A percentile compares a stretch with the other conserved stretches of the same genome.
These are phyloP conservation scores for Aviceda subcristata DNA, from an alignment of 2,113 vertebrate genomes.

Conservation along the genomic window DNA sequence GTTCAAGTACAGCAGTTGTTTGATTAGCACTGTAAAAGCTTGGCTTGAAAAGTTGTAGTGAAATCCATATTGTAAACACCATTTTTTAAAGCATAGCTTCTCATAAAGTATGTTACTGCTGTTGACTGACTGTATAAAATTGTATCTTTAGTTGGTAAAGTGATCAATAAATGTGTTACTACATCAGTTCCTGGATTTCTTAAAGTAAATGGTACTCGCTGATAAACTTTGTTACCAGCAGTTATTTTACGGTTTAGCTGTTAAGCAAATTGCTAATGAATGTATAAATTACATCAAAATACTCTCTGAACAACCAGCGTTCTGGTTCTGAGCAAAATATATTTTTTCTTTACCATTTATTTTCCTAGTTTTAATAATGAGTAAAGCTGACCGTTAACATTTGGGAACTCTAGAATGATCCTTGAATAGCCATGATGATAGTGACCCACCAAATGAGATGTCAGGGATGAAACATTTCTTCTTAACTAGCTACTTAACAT, in stretches of 20 bases:
- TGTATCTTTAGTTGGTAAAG: conserved; percentile 65
- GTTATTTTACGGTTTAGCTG: neutral
- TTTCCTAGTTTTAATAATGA: neutral
- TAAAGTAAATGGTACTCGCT: neutral
- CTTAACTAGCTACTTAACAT: neutral
- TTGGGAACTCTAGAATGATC: neutral
- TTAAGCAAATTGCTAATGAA: neutral
- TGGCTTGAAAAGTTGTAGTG: conserved; percentile 40
- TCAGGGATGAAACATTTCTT: neutral
- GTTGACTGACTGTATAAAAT: conserved; percentile 55
- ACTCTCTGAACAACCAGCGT: neutral
- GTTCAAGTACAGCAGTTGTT: conserved; percentile 27
- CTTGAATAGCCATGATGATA: neutral
- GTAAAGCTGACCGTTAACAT: neutral
- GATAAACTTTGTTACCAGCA: neutral
- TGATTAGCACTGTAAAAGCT: conserved; percentile 45
- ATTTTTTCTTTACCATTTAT: neutral
- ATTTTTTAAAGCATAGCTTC: conserved; percentile 37
- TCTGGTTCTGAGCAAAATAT: neutral
- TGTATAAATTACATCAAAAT: neutral
- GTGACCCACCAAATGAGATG: neutral
- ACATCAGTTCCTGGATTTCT: neutral
- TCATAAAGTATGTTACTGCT: conserved; percentile 48
- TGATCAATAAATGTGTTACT: conserved; percentile 76
- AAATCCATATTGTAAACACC: conserved; percentile 27